These are phyloP conservation scores for Hydropotes inermis DNA, from an alignment of 2,113 vertebrate species.

Conservation along the genomic window DNA sequence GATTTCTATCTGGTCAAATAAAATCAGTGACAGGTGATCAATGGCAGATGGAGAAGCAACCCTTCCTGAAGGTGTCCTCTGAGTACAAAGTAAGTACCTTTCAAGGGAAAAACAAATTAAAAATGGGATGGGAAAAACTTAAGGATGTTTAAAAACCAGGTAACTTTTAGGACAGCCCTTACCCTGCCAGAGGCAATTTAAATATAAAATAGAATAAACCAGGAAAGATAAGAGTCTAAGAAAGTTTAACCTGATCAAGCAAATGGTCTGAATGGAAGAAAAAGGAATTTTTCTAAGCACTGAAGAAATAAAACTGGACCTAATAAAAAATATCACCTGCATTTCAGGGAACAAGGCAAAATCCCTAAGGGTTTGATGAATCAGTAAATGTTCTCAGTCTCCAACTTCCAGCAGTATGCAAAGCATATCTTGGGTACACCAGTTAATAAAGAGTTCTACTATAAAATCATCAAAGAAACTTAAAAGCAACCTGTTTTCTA, in stretches of 20 bases:
- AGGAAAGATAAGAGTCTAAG: background rate
- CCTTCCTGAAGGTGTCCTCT: background rate
- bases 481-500: background rate
- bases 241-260: background rate
- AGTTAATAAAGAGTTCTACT: background rate
- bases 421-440: background rate
- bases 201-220: background rate
- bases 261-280: background rate
- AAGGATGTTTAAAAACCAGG: background rate
- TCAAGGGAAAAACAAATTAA: background rate
- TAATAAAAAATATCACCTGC: background rate
- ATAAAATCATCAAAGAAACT: background rate
- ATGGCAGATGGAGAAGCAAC: background rate
- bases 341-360: background rate
- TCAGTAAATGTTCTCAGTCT: background rate
- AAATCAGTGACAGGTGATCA: background rate
- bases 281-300: background rate
- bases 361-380: background rate
- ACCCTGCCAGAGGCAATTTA: background rate
- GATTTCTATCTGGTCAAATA: background rate
- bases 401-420: background rate
- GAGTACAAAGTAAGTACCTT: background rate
- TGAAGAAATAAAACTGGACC: constrained; percentile 3
- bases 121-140: background rate
- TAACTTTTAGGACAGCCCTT: background rate